A percentile compares a stretch with the other conserved stretches of the same genome.
These are phyloP conservation scores for Hydropotes inermis DNA, from an alignment of 2,113 vertebrate species.

Conservation along the genomic window DNA sequence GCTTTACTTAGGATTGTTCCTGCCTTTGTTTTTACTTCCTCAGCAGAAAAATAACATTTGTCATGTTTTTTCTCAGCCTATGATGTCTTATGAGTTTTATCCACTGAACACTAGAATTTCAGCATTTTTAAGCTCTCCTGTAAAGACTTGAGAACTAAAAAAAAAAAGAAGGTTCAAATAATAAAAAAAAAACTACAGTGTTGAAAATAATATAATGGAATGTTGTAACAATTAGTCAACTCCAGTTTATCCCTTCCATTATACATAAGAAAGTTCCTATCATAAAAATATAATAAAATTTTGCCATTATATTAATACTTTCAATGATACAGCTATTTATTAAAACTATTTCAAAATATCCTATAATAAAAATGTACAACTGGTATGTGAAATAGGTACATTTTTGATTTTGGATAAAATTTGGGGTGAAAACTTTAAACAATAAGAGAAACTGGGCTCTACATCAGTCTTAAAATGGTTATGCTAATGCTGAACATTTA, in stretches of 20 bases:
- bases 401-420: neutral
- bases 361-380: neutral
- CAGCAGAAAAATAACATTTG: neutral
- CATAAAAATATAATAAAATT: neutral
- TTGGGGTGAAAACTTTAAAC: neutral
- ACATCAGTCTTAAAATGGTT: neutral
- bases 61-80: neutral
- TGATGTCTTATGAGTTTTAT: neutral
- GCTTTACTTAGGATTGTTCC: neutral
- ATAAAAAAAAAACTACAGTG: neutral
- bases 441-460: neutral
- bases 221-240: neutral
- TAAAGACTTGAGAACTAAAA: neutral
- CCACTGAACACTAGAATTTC: neutral
- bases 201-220: neutral
- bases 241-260: neutral
- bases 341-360: neutral
- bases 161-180: neutral
- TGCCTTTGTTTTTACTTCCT: neutral
- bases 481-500: neutral
- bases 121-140: neutral
- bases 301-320: neutral
- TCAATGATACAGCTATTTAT: neutral
- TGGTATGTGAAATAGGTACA: neutral
- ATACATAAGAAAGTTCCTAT: neutral